These are phyloP conservation scores for Prochilodus magdalenae DNA, from an alignment of 2,113 vertebrate species.

Conservation along the genomic window DNA sequence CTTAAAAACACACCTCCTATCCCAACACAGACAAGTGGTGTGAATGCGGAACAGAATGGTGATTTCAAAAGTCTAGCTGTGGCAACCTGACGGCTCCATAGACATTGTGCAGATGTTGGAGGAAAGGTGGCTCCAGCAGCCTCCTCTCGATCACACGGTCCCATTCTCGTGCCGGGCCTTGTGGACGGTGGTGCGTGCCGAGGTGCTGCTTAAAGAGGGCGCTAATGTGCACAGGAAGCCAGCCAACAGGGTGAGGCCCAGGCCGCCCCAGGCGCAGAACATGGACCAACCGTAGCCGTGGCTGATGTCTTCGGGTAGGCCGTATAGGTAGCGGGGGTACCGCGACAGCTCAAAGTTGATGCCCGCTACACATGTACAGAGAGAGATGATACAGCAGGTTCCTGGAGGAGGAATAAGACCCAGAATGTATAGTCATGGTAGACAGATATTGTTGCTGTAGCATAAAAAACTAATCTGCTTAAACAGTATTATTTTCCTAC, in stretches of 20 bases:
- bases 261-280: slow-evolving; percentile 95
- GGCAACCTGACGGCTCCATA: background rate
- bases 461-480: background rate
- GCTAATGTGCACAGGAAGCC: slow-evolving; percentile 94
- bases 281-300: slow-evolving; percentile 97
- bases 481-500: too few relatives aligned
- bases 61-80: slow-evolving; percentile 29
- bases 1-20: slow-evolving; percentile 4
- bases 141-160: slow-evolving; percentile 82
- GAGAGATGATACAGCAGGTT: slow-evolving; percentile 94
- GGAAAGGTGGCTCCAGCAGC: background rate
- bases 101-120: slow-evolving; percentile 21
- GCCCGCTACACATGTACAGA: slow-evolving; percentile 93
- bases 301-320: slow-evolving; percentile 93
- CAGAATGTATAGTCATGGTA: background rate
- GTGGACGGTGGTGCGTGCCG: slow-evolving; percentile 80
- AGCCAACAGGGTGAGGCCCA: slow-evolving; percentile 91
- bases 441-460: background rate
- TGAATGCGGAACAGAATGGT: slow-evolving; percentile 10
- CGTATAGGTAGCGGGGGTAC: slow-evolving; percentile 90
- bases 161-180: slow-evolving; percentile 93
- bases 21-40: slow-evolving; percentile 18
- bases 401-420: slow-evolving; percentile 70
- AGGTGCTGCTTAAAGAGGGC: slow-evolving; percentile 85
- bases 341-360: slow-evolving; percentile 95